Evolutionary conservation across 2,888 invertebrate genomes (phyloP).

Genomic region (Abrostola triplasia): DNA sequence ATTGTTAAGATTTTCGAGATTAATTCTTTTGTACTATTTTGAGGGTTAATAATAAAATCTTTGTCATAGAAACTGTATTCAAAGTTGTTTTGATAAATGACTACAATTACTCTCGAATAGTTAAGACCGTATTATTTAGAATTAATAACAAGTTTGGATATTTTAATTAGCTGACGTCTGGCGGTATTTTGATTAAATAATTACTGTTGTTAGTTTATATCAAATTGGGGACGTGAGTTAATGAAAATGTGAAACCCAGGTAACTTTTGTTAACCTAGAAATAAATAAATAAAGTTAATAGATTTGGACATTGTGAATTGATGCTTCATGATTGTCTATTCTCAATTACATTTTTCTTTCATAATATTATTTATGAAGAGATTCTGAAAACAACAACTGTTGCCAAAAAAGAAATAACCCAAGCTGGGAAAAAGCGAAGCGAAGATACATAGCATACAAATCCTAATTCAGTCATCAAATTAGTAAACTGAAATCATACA

Average conservation of each 20-base stretch:
- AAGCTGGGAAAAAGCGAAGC: no score
- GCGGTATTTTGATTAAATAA: conserved; percentile 24
- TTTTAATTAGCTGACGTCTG: conserved; percentile 33
- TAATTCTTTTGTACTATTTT: conserved; percentile 83
- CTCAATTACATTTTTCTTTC: no score
- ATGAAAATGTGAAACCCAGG: neutral
- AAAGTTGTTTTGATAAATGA: conserved; percentile 74
- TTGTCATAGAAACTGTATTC: conserved; percentile 75
- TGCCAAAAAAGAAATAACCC: no score
- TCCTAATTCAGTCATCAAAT: conserved; percentile 16
- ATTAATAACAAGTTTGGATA: conserved; percentile 33
- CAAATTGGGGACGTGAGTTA: neutral
- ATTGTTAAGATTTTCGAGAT: conserved; percentile 78
- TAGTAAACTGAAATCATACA: conserved; percentile 8
- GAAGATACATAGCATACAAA: neutral
- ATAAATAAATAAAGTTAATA: neutral
- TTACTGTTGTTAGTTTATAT: neutral
- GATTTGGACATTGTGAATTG: no score
- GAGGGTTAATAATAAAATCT: conserved; percentile 65
- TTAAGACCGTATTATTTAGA: conserved; percentile 49
- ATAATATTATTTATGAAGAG: no score
- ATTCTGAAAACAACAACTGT: no score
- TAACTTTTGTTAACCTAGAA: no score
- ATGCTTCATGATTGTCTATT: no score
- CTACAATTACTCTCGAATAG: conserved; percentile 70